Evolutionary conservation across 2,113 vertebrate genomes (phyloP).

Genomic region (Xenus cinereus): DNA sequence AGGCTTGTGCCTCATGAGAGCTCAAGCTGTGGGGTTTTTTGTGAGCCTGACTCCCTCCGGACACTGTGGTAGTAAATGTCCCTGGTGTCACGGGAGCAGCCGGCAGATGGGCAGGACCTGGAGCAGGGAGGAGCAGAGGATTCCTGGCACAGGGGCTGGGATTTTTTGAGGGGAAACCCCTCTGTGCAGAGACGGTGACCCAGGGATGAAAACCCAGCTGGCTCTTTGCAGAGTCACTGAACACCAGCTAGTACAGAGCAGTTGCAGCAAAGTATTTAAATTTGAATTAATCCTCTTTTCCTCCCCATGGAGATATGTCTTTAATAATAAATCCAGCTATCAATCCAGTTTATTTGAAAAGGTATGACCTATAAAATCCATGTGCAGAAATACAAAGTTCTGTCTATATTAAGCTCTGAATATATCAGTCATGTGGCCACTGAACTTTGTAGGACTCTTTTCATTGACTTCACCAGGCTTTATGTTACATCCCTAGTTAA

Average conservation of each 20-base stretch:
- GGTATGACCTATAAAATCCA: not conserved
- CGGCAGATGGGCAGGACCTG: not conserved
- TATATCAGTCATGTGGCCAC: not conserved
- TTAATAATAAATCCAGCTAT: not conserved
- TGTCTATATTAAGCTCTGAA: not conserved
- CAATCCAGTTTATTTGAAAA: not conserved
- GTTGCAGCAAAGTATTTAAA: not conserved
- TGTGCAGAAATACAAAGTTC: not conserved
- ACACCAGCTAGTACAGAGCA: not conserved
- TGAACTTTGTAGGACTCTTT: not conserved
- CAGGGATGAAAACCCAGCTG: not conserved
- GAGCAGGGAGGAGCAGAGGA: not conserved
- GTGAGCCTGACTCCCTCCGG: not conserved
- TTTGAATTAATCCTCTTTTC: not conserved
- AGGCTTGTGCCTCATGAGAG: not conserved
- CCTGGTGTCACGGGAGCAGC: not conserved
- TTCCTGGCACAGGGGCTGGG: not conserved
- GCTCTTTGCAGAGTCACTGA: not conserved
- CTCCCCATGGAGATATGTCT: not conserved
- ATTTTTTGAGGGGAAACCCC: not conserved
- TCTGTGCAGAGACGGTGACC: fast-evolving
- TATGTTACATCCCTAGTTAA: not conserved
- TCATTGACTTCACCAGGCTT: not conserved
- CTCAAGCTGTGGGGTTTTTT: not conserved
- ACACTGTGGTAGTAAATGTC: not conserved